A percentile compares a stretch with the other conserved stretches of the same genome.
phyloP scores from a whole-genome alignment of 2,113 vertebrate species.

The Ranitomeya variabilis region DNA sequence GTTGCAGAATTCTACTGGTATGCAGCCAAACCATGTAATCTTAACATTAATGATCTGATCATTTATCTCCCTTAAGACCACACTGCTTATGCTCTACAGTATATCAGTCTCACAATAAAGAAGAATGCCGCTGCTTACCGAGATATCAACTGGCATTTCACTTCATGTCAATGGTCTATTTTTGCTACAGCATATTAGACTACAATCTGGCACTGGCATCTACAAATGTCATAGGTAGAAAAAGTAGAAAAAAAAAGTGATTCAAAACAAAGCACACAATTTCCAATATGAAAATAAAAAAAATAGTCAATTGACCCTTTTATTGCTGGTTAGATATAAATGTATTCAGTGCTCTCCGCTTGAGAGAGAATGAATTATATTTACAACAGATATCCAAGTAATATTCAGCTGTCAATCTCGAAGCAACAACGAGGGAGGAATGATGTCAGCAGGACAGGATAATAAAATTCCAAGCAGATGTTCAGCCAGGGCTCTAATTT shows the following conservation, averaged over 20 bases:
- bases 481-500: conserved; percentile 78
- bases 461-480: conserved; percentile 84
- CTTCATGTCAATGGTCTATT: conserved; percentile 79
- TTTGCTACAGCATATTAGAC: conserved; percentile 80
- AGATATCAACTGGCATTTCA: conserved; percentile 90
- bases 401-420: conserved; percentile 81
- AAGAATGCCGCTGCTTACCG: conserved; percentile 90
- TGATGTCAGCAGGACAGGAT: conserved; percentile 75
- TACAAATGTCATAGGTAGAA: conserved; percentile 88
- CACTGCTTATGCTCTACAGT: conserved; percentile 76
- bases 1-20: conserved; percentile 53
- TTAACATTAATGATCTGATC: conserved; percentile 91
- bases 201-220: conserved; percentile 87
- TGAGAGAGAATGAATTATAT: conserved; percentile 64
- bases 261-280: conserved; percentile 72
- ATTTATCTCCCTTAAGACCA: conserved; percentile 80
- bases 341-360: background rate
- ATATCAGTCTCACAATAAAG: conserved; percentile 77
- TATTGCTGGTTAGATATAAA: conserved; percentile 14
- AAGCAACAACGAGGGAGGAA: conserved; percentile 72
- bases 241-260: conserved; percentile 66
- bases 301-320: conserved; percentile 57
- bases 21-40: conserved; percentile 74
- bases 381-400: conserved; percentile 74
- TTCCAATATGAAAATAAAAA: conserved; percentile 63